Evolutionary conservation across 2,113 vertebrate genomes (phyloP), one percentile per base, ranked within the genome.

Genomic region (Psettodes erumei): DNA sequence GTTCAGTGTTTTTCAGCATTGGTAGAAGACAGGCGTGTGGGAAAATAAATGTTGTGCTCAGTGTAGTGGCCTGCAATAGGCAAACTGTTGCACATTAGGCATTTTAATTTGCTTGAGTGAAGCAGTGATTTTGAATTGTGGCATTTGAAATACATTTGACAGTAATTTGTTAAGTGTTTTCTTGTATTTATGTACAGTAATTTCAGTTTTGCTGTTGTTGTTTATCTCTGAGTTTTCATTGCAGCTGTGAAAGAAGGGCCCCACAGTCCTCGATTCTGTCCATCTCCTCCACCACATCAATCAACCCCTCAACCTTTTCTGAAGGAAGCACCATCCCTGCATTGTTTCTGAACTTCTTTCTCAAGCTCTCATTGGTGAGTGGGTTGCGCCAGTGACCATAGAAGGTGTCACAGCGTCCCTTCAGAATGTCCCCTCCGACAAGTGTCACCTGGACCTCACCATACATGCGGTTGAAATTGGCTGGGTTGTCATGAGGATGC

Each of bases 361-460:
- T 88, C 64, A 97, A 91, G 0, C 95, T 95, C 66, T 96, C 94
- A 4, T 93, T 87, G 73, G 92, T 95, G 59, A 97, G 91, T 1
- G 96, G 96, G 43, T 96, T 96, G 71, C 96, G 94, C 96, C 96
- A 97, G 89, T 97, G 96, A 50, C 96, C 96, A 0, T 97, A 96
- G 89, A 97, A 97, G 23, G 95, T 96, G 88, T 96, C 92, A 54
- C 96, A 96, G 47, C 93, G 95, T 7, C 94, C 95, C 0, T 50
- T 91, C 42, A 96, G 89, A 9, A 95, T 50, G 7, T 95, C 93
- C 5, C 96, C 94, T 0, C 86, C 91, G 21, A 86, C 89, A 45
- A 96, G 90, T 1, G 93, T 93, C 66, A 97, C 92, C 25, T 92
- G 91, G 60, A 96, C 93, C 80, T 97, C 96, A 0, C 93, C 93